Evolutionary conservation across 2,888 invertebrate genomes (phyloP).

Genomic region (Epinotia brunnichana): DNA sequence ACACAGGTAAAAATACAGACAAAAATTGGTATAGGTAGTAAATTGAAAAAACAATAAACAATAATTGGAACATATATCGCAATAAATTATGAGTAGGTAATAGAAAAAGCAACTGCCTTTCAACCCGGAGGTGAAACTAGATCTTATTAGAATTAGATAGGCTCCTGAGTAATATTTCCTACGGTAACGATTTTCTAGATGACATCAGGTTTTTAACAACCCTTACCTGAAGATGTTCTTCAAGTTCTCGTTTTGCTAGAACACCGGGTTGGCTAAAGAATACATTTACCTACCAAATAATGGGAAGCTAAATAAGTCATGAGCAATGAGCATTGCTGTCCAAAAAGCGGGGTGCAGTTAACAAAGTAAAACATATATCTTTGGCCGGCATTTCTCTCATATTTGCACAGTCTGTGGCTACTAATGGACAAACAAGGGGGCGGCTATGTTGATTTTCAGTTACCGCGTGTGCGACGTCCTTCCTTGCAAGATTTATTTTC

Average conservation of each 20-base stretch:
- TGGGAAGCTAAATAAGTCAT: slow-evolving; percentile 28
- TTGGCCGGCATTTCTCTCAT: slow-evolving; percentile 53
- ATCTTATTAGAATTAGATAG: too few species aligned
- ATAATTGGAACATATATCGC: too few species aligned
- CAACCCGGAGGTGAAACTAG: too few species aligned
- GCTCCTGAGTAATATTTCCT: too few species aligned
- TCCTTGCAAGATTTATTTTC: slow-evolving; percentile 77
- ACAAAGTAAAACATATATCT: slow-evolving; percentile 58
- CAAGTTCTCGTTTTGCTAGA: background rate
- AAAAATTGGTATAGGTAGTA: too few species aligned
- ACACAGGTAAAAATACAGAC: too few species aligned
- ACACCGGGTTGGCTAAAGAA: background rate
- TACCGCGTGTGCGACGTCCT: slow-evolving; percentile 67
- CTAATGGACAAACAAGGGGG: slow-evolving; percentile 82
- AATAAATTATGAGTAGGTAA: too few species aligned
- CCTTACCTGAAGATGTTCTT: background rate
- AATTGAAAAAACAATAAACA: too few species aligned
- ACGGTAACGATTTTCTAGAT: too few species aligned
- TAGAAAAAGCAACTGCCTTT: too few species aligned
- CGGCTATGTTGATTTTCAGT: slow-evolving; percentile 79
- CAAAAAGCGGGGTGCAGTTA: slow-evolving; percentile 53
- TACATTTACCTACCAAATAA: background rate
- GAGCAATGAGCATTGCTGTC: slow-evolving; percentile 49
- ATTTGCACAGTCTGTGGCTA: slow-evolving; percentile 75
- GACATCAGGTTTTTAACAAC: too few species aligned